These are phyloP conservation scores for Plodia interpunctella DNA, from an alignment of 1,140 invertebrate genomes.

Conservation along the genomic window DNA sequence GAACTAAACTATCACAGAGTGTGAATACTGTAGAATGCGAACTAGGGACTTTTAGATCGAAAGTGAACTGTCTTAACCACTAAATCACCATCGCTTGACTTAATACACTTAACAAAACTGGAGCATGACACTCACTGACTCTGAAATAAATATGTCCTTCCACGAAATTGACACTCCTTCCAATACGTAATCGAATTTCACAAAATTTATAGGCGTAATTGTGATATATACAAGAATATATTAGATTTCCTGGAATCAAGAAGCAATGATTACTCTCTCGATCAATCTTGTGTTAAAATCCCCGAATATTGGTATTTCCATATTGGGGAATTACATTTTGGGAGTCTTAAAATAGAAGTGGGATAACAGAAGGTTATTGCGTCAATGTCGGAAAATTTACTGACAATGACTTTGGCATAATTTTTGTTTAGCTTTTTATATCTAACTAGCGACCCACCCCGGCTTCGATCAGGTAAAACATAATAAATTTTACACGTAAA, in stretches of 20 bases:
- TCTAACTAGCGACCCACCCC: too few species aligned
- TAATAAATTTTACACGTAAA: too few species aligned
- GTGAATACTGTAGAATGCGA: too few species aligned
- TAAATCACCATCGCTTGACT: too few species aligned
- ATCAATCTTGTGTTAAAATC: slow-evolving; percentile 4
- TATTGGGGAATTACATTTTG: background rate
- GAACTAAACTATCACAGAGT: too few species aligned
- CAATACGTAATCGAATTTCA: slow-evolving; percentile 2
- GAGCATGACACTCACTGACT: background rate
- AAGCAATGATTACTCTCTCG: background rate
- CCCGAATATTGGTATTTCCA: background rate
- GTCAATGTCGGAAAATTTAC: background rate
- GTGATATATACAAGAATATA: slow-evolving; percentile 3
- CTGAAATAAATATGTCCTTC: background rate
- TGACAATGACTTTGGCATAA: too few species aligned
- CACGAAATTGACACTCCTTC: background rate
- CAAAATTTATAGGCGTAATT: slow-evolving; percentile 1
- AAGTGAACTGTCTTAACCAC: too few species aligned
- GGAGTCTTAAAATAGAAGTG: background rate
- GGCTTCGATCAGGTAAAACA: too few species aligned
- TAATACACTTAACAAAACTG: background rate
- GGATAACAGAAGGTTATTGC: background rate
- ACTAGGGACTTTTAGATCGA: too few species aligned
- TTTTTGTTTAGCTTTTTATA: too few species aligned
- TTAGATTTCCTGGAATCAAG: background rate